Conservation (phyloP, 2,113 vertebrate genomes). For the Nothocercus julius region DNA sequence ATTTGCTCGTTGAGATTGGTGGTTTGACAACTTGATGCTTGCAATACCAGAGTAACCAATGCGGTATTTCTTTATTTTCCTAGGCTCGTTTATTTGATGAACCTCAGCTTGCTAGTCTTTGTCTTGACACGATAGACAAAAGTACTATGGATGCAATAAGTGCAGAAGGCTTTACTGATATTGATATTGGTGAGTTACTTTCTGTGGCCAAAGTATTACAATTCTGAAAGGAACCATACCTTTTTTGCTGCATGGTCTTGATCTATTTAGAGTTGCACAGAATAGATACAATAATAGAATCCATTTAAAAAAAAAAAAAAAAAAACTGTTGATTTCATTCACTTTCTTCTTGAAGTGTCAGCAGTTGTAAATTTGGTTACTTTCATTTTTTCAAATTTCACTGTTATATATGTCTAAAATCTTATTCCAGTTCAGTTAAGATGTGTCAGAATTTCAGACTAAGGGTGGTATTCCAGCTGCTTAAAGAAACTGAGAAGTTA, state of each 20-base stretch:
- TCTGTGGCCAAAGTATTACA: neutral
- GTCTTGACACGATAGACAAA: slow-evolving; percentile 94
- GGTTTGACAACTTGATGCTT: neutral
- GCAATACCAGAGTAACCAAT: neutral
- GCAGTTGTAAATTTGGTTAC: neutral
- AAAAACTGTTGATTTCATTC: neutral
- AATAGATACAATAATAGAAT: neutral
- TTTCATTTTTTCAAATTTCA: neutral
- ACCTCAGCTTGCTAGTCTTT: slow-evolving; percentile 92
- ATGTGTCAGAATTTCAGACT: neutral
- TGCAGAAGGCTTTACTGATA: slow-evolving; percentile 93
- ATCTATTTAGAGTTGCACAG: neutral
- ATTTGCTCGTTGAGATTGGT: neutral
- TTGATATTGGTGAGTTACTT: slow-evolving; percentile 86
- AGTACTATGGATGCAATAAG: slow-evolving; percentile 91
- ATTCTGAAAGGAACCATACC: neutral
- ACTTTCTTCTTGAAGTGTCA: neutral
- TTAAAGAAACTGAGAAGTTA: neutral
- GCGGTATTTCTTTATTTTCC: neutral
- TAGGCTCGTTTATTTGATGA: slow-evolving; percentile 94
- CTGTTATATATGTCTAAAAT: neutral
- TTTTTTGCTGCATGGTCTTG: neutral
- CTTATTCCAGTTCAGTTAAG: neutral
- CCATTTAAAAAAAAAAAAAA: neutral
- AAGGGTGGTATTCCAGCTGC: neutral